These are phyloP conservation scores for Festucalex cinctus DNA, from an alignment of 2,113 vertebrate genomes.

Conservation along the genomic window DNA sequence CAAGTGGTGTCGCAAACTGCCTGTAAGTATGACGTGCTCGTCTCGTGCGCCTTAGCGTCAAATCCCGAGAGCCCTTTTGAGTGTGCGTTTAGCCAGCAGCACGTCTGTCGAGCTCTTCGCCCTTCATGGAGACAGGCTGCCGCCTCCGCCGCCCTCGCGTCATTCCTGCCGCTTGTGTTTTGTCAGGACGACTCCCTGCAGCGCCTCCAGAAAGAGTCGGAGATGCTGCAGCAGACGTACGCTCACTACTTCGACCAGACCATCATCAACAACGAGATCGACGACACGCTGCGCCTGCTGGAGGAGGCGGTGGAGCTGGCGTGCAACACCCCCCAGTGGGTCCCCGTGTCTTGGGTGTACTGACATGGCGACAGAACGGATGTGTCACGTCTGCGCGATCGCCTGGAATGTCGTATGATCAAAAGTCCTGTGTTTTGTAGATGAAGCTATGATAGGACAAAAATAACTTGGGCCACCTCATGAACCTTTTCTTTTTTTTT, in stretches of 20 bases:
- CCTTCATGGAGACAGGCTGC: neutral
- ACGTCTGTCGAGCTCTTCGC: neutral
- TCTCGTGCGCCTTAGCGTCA: conserved; percentile 3
- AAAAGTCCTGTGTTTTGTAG: conserved; percentile 42
- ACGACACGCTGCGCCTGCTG: conserved; percentile 97
- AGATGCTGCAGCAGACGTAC: conserved; percentile 97
- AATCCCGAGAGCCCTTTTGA: neutral
- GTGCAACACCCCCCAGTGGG: conserved; percentile 95
- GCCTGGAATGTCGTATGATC: conserved; percentile 20
- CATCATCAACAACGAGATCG: conserved; percentile 99
- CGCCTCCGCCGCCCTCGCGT: no score
- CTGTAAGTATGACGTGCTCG: conserved; percentile 51
- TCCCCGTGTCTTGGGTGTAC: conserved; percentile 99
- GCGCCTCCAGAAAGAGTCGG: conserved; percentile 97
- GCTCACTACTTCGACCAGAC: conserved; percentile 99
- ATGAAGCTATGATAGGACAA: conserved; percentile 40
- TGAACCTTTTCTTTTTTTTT: conserved; percentile 26
- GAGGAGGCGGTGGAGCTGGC: conserved; percentile 98
- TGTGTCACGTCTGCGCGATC: neutral
- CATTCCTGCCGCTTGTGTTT: no score
- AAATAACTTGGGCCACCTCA: conserved; percentile 37
- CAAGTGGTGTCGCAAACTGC: conserved; percentile 67
- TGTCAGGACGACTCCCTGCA: conserved; percentile 94
- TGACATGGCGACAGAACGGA: conserved; percentile 59
- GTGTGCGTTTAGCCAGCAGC: neutral